Base-by-base conservation (phyloP, 1,140 invertebrate genomes). In the Leguminivora glycinivorella region DNA sequence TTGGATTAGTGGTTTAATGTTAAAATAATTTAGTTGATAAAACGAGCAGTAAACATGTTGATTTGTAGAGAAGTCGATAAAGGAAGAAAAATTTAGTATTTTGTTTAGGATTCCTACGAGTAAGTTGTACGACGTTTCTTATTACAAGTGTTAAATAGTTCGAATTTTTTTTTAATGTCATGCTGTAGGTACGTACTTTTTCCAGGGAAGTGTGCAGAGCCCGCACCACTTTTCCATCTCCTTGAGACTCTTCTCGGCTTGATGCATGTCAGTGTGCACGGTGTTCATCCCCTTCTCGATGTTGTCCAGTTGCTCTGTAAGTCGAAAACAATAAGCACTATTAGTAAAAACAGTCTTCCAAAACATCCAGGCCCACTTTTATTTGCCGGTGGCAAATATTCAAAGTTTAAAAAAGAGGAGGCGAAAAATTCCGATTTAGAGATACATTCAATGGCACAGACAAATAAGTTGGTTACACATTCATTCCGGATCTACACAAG, bases 151-250 rank as follows among this genome's bases (percentile, higher is more conserved):
- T n/a, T n/a, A n/a, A n/a, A n/a, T n/a, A n/a, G n/a, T n/a, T n/a
- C n/a, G n/a, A n/a, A n/a, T n/a, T n/a, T n/a, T n/a, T n/a, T n/a
- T n/a, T n/a, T n/a, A n/a, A n/a, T 58, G 25, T 2, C 2, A 17
- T 38, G 29, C n/a, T 52, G n/a, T n/a, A n/a, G n/a, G n/a, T 71
- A 86, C 94, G 88, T 94, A 98, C 97, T 98, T 99, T 93, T 98
- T 98, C 94, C 98, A 99, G 4, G 98, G 98, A 76, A 99, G 93
- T 71, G 99, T 97, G 93, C 98, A 99, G 66, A 99, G 94, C 47
- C 98, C 98, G 92, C 58, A 63, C 58, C 58, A 63, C 17, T 63
- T 63, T 14, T 63, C 58, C 58, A 63, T 63, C 58, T 63, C 58
- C 26, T 63, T 63, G 26, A 63, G 26, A 63, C 58, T 63, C 17